Conservation (phyloP, 2,797 vertebrate species). For the Dryobates pubescens region DNA sequence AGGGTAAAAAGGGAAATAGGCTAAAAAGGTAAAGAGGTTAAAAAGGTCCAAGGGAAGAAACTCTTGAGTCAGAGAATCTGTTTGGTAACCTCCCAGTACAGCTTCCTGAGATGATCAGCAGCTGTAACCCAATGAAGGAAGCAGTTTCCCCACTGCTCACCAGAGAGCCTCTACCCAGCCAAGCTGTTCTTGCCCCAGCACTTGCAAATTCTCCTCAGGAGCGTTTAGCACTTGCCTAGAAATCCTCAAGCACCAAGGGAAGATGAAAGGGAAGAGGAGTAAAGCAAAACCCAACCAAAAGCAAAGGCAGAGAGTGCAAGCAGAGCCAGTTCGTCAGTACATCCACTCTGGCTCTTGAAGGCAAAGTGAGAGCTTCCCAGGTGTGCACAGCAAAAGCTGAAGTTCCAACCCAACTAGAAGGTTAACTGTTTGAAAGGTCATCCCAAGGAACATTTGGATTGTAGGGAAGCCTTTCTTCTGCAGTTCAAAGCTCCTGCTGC, state of each 20-base stretch:
- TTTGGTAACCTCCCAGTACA: conserved; percentile 42
- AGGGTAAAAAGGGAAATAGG: no score
- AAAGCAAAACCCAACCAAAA: neutral
- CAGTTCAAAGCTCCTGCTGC: conserved; percentile 50
- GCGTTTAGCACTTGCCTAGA: conserved; percentile 49
- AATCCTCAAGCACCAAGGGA: conserved; percentile 41
- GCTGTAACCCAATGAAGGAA: conserved; percentile 71
- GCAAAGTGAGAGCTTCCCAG: conserved; percentile 23
- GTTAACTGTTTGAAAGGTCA: conserved; percentile 52
- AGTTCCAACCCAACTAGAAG: conserved; percentile 37
- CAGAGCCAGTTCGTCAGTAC: conserved; percentile 49
- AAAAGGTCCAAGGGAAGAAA: conserved; percentile 46
- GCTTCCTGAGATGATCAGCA: conserved; percentile 70
- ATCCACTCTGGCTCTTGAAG: conserved; percentile 21
- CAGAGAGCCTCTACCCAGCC: conserved; percentile 5
- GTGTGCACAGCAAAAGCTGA: conserved; percentile 28
- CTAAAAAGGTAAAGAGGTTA: neutral
- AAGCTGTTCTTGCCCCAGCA: conserved; percentile 10
- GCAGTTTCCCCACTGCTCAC: conserved; percentile 27
- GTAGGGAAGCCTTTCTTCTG: conserved; percentile 23
- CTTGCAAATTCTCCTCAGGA: conserved; percentile 50
- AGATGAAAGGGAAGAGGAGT: neutral
- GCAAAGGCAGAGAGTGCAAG: neutral
- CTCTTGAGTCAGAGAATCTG: conserved; percentile 35
- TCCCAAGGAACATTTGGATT: conserved; percentile 22